Percentiles rank a stretch among this genome's conserved stretches.
Evolutionary conservation across 2,888 invertebrate genomes (phyloP).

Genomic region (Strigamia transsilvanica): DNA sequence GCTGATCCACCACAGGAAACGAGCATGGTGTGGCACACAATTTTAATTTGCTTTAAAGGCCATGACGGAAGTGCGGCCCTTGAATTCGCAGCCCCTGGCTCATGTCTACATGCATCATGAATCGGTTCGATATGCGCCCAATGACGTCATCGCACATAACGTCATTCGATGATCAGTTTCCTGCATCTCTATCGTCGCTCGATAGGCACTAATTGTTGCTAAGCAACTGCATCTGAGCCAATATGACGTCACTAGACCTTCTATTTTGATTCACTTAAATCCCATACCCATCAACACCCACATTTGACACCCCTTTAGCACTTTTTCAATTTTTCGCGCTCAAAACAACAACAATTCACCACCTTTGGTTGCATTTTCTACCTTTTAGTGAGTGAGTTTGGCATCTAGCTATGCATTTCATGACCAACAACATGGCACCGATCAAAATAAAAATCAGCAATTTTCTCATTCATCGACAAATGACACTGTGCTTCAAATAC

Average conservation of each 20-base stretch:
- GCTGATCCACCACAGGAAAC: not conserved
- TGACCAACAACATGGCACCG: conserved; percentile 2
- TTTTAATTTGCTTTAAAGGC: not conserved
- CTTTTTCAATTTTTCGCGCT: not conserved
- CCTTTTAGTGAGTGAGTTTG: not conserved
- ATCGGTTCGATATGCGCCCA: not conserved
- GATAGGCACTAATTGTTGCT: not conserved
- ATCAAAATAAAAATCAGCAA: not conserved
- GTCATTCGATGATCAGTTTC: not conserved
- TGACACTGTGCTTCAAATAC: not conserved
- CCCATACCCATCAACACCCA: not conserved
- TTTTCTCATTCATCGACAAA: not conserved
- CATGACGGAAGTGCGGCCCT: not conserved
- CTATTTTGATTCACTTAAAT: not conserved
- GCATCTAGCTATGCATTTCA: not conserved
- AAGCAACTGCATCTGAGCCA: not conserved
- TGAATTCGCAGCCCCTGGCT: not conserved
- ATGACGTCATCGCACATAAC: not conserved
- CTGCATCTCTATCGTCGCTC: not conserved
- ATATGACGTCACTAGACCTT: not conserved
- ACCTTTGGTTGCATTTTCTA: not conserved
- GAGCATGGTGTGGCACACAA: not conserved
- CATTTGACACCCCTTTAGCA: not conserved
- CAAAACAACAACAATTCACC: not conserved
- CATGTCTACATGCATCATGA: not conserved